phyloP scores from a whole-genome alignment of 2,797 vertebrate species.

The Morelia viridis region DNA sequence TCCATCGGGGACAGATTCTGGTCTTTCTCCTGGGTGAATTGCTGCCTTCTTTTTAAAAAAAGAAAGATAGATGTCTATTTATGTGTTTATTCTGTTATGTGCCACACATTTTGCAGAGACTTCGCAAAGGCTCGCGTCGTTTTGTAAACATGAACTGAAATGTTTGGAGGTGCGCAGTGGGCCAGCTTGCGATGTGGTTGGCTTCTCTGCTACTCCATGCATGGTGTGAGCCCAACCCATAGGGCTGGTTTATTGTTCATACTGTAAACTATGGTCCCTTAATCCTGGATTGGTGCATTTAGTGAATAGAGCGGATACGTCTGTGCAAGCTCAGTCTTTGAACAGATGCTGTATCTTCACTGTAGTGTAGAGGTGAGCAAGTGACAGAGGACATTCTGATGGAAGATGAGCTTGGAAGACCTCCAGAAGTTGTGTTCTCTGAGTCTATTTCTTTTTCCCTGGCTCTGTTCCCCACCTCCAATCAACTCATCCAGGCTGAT shows the following conservation, averaged over 20 bases:
- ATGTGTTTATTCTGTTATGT: neutral
- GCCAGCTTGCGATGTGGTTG: neutral
- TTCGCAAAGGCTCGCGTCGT: neutral
- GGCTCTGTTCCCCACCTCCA: neutral
- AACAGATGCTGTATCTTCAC: neutral
- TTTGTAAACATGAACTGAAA: neutral
- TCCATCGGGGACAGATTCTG: neutral
- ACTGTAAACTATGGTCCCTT: neutral
- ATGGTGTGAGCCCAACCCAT: neutral
- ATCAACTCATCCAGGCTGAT: neutral
- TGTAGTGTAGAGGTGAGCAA: neutral
- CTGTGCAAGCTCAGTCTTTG: too few relatives aligned
- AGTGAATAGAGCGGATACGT: neutral
- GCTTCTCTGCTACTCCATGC: neutral
- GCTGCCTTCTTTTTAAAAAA: neutral
- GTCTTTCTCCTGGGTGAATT: neutral
- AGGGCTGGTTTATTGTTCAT: neutral
- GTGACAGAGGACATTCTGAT: neutral
- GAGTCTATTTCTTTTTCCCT: rapidly evolving
- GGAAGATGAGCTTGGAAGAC: rapidly evolving
- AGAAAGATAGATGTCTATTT: neutral
- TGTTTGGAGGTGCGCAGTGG: neutral
- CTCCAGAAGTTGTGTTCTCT: neutral
- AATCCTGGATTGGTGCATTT: neutral
- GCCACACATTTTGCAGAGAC: neutral